phyloP scores from a whole-genome alignment of 2,888 invertebrate genomes.

The Andrena flavipes region DNA sequence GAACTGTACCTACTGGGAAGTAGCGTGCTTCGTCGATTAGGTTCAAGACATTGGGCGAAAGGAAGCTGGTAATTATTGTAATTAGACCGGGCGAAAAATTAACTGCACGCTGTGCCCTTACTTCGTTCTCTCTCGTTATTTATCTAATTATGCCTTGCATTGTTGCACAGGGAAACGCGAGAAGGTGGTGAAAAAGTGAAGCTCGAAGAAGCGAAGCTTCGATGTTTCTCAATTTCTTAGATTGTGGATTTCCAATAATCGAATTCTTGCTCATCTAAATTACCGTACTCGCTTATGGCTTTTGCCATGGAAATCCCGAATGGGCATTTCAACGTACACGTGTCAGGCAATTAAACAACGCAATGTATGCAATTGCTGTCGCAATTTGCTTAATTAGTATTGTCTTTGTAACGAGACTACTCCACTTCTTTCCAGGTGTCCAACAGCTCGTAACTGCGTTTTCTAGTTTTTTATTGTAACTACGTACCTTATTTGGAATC shows the following conservation, averaged over 20 bases:
- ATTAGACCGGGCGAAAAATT: constrained; percentile 50
- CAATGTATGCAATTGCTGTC: constrained; percentile 9
- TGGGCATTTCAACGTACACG: neutral
- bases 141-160: constrained; percentile 49
- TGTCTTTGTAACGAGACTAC: neutral
- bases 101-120: constrained; percentile 39
- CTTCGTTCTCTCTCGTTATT: constrained; percentile 40
- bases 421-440: neutral
- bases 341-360: neutral
- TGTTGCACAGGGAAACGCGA: constrained; percentile 24
- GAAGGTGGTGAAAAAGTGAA: constrained; percentile 1
- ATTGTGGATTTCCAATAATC: no score
- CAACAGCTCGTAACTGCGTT: neutral
- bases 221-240: no score
- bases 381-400: constrained; percentile 10
- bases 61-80: constrained; percentile 49
- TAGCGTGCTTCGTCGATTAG: constrained; percentile 16
- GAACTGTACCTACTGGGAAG: neutral
- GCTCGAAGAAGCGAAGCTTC: neutral
- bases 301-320: no score
- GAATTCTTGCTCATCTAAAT: no score
- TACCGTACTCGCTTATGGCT: no score
- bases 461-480: neutral
- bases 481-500: neutral
- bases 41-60: constrained; percentile 28